A percentile compares a stretch with the other conserved stretches of the same genome.
Evolutionary conservation across 2,888 invertebrate genomes (phyloP).

Genomic region (Orchesellides sinensis): DNA sequence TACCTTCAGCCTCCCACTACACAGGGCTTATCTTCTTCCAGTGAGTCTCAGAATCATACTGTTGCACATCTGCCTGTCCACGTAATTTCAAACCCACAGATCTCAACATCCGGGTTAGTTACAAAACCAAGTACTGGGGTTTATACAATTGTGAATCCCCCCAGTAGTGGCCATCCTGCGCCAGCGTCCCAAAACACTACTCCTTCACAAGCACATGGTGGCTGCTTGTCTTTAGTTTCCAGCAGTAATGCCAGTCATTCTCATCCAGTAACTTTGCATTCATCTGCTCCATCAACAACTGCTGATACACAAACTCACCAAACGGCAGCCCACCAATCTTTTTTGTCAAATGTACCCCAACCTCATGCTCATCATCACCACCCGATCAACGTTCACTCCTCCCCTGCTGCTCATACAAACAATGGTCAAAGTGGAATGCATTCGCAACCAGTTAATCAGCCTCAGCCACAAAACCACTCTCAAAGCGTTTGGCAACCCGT

Average conservation of each 20-base stretch:
- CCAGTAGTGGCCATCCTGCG: no score
- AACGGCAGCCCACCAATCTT: not conserved
- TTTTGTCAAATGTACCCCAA: not conserved
- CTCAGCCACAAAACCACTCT: conserved; percentile 28
- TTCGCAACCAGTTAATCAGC: conserved; percentile 22
- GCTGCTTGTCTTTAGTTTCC: not conserved
- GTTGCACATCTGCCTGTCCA: no score
- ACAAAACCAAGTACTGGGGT: not conserved
- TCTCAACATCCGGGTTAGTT: not conserved
- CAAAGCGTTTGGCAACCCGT: conserved; percentile 57
- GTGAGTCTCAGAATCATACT: no score
- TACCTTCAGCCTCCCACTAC: no score
- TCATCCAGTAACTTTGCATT: not conserved
- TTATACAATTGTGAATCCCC: not conserved
- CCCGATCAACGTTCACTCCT: conserved; percentile 6
- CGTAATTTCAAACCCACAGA: not conserved
- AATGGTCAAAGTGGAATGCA: not conserved
- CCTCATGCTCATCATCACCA: conserved; percentile 17
- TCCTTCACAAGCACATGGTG: not conserved
- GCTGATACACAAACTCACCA: conserved; percentile 23
- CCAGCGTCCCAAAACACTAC: not conserved
- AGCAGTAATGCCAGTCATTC: not conserved
- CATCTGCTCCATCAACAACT: not conserved
- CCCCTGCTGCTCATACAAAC: conserved; percentile 18
- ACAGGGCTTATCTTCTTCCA: not conserved